Percentiles rank a stretch among this genome's conserved stretches.
Evolutionary conservation across 1,140 invertebrate genomes (phyloP).

Genomic region (Chymomyza costata): DNA sequence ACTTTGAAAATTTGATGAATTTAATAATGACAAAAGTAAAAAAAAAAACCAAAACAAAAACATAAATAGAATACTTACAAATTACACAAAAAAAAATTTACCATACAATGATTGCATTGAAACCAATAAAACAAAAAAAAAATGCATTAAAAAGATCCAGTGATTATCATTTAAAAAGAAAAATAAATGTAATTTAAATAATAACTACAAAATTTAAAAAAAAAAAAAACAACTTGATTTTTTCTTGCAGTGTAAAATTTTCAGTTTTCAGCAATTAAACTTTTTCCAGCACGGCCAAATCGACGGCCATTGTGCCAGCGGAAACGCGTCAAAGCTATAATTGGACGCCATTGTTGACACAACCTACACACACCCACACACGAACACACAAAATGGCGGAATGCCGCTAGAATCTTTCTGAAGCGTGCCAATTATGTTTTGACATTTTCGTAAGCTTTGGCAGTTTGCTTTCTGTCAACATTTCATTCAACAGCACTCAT

Average conservation of each 20-base stretch:
- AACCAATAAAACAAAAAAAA: slow-evolving; percentile 21
- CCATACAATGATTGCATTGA: slow-evolving; percentile 30
- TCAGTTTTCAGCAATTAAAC: slow-evolving; percentile 22
- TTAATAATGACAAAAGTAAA: slow-evolving; percentile 41
- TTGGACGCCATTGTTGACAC: slow-evolving; percentile 56
- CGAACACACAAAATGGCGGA: slow-evolving; percentile 5
- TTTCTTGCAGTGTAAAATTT: slow-evolving; percentile 1
- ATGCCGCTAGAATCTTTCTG: slow-evolving; percentile 22
- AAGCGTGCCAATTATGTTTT: slow-evolving; percentile 56
- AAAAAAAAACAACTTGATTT: background rate
- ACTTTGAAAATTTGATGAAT: slow-evolving; percentile 61
- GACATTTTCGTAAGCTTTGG: slow-evolving; percentile 51
- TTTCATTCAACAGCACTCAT: slow-evolving; percentile 53
- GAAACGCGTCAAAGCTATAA: slow-evolving; percentile 47
- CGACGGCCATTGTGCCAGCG: slow-evolving; percentile 37
- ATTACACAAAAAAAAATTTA: slow-evolving; percentile 26
- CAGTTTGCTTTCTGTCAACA: slow-evolving; percentile 68
- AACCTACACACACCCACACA: slow-evolving; percentile 17
- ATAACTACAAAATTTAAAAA: slow-evolving; percentile 30
- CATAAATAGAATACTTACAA: slow-evolving; percentile 16
- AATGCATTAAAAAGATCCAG: slow-evolving; percentile 59
- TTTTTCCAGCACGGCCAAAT: slow-evolving; percentile 38
- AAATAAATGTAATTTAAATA: slow-evolving; percentile 72
- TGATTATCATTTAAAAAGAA: slow-evolving; percentile 69
- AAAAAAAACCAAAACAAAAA: slow-evolving; percentile 17